Evolutionary conservation across 2,888 invertebrate species (phyloP).

Genomic region (Conchocele bisecta): DNA sequence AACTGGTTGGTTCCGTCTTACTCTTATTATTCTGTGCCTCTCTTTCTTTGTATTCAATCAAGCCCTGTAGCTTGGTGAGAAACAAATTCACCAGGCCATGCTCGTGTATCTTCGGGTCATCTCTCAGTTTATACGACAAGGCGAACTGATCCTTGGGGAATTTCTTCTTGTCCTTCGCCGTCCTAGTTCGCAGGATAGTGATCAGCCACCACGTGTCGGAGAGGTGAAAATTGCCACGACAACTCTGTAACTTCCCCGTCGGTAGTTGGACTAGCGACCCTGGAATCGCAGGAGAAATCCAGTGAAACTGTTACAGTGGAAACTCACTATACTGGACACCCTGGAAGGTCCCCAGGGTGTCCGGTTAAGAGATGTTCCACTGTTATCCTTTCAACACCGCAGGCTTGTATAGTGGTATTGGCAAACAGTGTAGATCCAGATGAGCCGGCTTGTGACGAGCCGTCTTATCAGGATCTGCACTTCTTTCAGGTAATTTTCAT

Average conservation of each 20-base stretch:
- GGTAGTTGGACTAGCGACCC: constrained; percentile 46
- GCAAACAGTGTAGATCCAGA: too few relatives aligned
- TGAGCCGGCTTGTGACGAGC: too few relatives aligned
- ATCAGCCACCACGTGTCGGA: constrained; percentile 68
- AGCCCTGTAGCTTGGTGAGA: constrained; percentile 27
- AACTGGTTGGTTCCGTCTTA: background rate
- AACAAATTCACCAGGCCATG: constrained; percentile 62
- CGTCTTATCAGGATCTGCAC: too few relatives aligned
- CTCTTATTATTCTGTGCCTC: background rate
- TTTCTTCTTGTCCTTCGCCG: constrained; percentile 25
- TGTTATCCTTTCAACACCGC: too few relatives aligned
- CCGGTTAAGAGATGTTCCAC: too few relatives aligned
- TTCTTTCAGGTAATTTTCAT: too few relatives aligned
- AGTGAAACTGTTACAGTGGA: too few relatives aligned
- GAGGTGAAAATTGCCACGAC: constrained; percentile 59
- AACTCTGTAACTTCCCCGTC: constrained; percentile 21
- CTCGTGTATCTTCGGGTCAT: constrained; percentile 46
- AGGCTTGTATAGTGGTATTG: too few relatives aligned
- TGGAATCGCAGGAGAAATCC: too few relatives aligned
- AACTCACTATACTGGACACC: too few relatives aligned
- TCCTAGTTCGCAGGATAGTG: constrained; percentile 58
- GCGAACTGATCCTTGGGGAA: constrained; percentile 52
- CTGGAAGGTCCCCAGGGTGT: too few relatives aligned
- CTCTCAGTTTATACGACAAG: constrained; percentile 63
- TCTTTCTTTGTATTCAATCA: background rate